Evolutionary conservation across 2,888 invertebrate species (phyloP).

Genomic region (Petrolisthes manimaculis): DNA sequence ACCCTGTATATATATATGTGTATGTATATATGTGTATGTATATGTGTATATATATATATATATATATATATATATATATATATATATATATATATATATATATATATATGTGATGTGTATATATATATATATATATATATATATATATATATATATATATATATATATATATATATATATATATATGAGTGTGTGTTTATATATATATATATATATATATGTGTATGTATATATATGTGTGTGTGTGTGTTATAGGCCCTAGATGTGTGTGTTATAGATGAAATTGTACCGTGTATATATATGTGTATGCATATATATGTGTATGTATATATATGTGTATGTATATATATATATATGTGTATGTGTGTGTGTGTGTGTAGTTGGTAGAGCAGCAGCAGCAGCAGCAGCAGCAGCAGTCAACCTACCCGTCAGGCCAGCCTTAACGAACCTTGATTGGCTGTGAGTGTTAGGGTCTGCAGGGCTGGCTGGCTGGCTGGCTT

Average conservation of each 20-base stretch:
- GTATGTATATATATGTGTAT: not conserved
- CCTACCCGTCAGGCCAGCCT: no score
- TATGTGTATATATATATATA: slow-evolving; percentile 18
- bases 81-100: slow-evolving; percentile 17
- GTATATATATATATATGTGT: not conserved
- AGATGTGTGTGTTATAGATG: not conserved
- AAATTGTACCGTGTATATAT: not conserved
- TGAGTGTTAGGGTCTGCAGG: no score
- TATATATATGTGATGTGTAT: not conserved
- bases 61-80: slow-evolving; percentile 24
- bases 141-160: slow-evolving; percentile 20
- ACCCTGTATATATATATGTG: no score
- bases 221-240: slow-evolving; percentile 11
- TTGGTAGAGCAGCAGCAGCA: not conserved
- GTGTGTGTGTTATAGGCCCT: not conserved
- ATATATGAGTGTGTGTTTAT: slow-evolving; percentile 17
- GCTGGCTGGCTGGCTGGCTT: no score
- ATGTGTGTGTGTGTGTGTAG: not conserved
- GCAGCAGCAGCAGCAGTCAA: no score
- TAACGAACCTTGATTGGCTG: no score
- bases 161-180: slow-evolving; percentile 2
- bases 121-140: slow-evolving; percentile 22
- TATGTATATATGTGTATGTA: no score
- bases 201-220: slow-evolving; percentile 24
- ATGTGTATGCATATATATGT: slow-evolving; percentile 11